A percentile compares a stretch with the other conserved stretches of the same genome.
Evolutionary conservation across 2,797 vertebrate species (phyloP).

Genomic region (Lutra lutra): DNA sequence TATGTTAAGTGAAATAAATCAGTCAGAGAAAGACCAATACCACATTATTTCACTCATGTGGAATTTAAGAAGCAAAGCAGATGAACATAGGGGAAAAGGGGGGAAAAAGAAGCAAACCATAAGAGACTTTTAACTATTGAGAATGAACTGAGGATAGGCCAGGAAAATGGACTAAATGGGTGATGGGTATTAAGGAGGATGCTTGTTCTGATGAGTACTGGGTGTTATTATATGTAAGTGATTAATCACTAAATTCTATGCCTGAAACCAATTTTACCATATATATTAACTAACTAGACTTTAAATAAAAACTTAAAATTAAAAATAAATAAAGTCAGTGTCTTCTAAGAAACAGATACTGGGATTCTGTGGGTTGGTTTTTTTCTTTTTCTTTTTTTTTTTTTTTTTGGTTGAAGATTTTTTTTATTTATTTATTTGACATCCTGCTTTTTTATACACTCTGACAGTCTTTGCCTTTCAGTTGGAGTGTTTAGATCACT

Average conservation of each 20-base stretch:
- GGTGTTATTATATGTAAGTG: neutral
- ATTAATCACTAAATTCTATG: neutral
- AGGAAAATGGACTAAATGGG: neutral
- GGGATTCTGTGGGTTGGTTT: neutral
- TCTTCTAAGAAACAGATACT: neutral
- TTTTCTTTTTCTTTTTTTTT: too few relatives aligned
- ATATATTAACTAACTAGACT: neutral
- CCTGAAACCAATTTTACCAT: neutral
- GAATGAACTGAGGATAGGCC: neutral
- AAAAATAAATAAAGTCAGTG: neutral
- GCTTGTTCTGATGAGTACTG: neutral
- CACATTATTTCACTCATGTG: neutral
- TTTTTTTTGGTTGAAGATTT: neutral
- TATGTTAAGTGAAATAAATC: neutral
- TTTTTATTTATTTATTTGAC: too few relatives aligned
- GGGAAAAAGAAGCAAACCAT: neutral
- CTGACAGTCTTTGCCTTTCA: conserved; percentile 14
- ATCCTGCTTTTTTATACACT: neutral
- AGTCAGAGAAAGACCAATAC: neutral
- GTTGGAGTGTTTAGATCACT: neutral
- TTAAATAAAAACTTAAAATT: neutral
- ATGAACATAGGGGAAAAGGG: neutral
- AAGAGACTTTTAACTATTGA: neutral
- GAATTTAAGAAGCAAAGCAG: neutral
- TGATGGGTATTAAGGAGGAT: neutral